Evolutionary conservation across 2,888 invertebrate species (phyloP), one percentile per base, ranked within the genome.

Genomic region (Metacarcinus magister): DNA sequence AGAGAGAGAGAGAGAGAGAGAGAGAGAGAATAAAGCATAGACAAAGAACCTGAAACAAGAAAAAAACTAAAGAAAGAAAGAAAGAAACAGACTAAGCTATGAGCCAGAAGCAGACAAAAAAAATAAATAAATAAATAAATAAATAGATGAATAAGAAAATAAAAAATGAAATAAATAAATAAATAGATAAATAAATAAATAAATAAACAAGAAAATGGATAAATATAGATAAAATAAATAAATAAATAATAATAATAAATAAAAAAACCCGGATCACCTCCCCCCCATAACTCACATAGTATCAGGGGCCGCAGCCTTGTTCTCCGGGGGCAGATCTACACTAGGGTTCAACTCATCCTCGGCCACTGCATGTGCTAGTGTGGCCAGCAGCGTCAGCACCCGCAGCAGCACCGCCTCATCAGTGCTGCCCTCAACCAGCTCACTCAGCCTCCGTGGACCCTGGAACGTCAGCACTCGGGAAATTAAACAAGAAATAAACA

Each of bases 341-440:
- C 82, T 95, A 16, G 96, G 96, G 89, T 93, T 60, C 13, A 96
- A 91, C 2, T 95, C 89, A 39, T 96, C 96, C 13, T 96, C 95
- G 16, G 60, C 32, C 28, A 96, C 96, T 8, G 96, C 95, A 8
- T 92, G 91, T 28, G 98, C 97, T 23, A 98, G 97, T 97, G 98
- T 98, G 89, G 98, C 98, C 92, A 98, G 97, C 32, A 98, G 97
- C 48, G 98, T 98, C 94, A 98, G 97, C 97, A 98, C 97, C 94
- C 98, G 97, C 87, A 98, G 97, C 46, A 98, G 97, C 39, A 98
- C 97, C 91, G 97, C 98, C 96, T 97, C 97, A 96, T 98, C 98
- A 90, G 97, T 97, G 13, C 97, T 97, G 39, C 97, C 97, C 82
- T 97, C 97, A 67, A 98, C 97, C 97, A 98, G 97, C 96, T 98